Percentiles rank a stretch among this genome's conserved stretches.
phyloP scores from a whole-genome alignment of 2,888 invertebrate species.

The Nemotelus pantherinus region DNA sequence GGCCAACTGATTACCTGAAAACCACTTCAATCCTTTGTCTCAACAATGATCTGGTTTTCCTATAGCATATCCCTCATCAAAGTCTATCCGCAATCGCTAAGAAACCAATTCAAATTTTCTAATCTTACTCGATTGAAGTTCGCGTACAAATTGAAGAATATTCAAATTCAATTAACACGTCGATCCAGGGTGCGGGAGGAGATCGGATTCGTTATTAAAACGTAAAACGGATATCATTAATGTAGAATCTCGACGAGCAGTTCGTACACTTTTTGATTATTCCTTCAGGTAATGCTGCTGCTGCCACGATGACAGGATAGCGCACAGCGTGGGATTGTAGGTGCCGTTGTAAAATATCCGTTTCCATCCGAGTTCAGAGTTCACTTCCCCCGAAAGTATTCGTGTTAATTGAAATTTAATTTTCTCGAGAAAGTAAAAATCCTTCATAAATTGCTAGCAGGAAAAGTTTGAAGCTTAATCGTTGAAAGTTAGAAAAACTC shows the following conservation, averaged over 20 bases:
- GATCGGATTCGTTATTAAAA: background rate
- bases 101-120: slow-evolving; percentile 19
- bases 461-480: slow-evolving; percentile 6
- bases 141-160: slow-evolving; percentile 34
- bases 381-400: slow-evolving; percentile 1
- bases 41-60: too few species aligned
- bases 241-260: background rate
- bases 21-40: too few species aligned
- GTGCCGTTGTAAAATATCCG: too few species aligned
- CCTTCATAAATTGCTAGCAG: background rate
- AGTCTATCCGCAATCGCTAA: background rate
- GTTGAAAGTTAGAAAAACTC: background rate
- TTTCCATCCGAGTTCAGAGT: too few species aligned
- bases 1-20: too few species aligned
- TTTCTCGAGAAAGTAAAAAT: slow-evolving; percentile 5
- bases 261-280: slow-evolving; percentile 20
- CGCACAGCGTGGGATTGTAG: too few species aligned
- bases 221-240: slow-evolving; percentile 29
- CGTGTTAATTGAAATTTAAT: slow-evolving; percentile 39
- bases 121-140: slow-evolving; percentile 22
- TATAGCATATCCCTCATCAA: too few species aligned
- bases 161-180: slow-evolving; percentile 42
- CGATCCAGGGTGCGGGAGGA: background rate
- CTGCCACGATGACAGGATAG: too few species aligned
- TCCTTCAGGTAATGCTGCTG: slow-evolving; percentile 2